Evolutionary conservation across 64 coral and sea anemone species (phyloP).

Genomic region (Stylophora pistillata): DNA sequence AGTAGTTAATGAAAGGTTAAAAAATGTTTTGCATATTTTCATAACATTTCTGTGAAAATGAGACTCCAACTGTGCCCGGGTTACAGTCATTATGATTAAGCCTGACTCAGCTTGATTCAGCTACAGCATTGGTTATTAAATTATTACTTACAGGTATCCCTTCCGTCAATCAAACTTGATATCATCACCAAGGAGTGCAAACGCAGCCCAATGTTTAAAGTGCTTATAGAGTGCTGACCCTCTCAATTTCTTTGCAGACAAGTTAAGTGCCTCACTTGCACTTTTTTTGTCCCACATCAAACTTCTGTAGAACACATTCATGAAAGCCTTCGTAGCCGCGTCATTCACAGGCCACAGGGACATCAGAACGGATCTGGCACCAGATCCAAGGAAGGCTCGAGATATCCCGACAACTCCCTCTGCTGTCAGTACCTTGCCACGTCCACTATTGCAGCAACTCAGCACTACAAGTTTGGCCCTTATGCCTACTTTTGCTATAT

Average conservation of each 20-base stretch:
- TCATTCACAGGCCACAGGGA: conserved; percentile 41
- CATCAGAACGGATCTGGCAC: conserved; percentile 39
- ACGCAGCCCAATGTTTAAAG: conserved; percentile 46
- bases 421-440: conserved; percentile 44
- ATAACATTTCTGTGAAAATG: too few species aligned
- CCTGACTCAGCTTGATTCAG: not conserved
- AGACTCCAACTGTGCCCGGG: too few species aligned
- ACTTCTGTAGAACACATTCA: conserved; percentile 54
- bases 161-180: conserved; percentile 10
- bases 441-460: conserved; percentile 53
- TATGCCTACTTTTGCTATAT: conserved; percentile 31
- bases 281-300: conserved; percentile 31
- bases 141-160: not conserved
- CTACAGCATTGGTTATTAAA: too few species aligned
- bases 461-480: conserved; percentile 44
- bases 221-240: not conserved
- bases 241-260: conserved; percentile 26
- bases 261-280: conserved; percentile 45
- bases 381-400: conserved; percentile 43
- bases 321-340: conserved; percentile 42
- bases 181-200: conserved; percentile 45
- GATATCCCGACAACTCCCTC: conserved; percentile 45
- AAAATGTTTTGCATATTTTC: too few species aligned
- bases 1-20: too few species aligned
- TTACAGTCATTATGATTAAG: too few species aligned